phyloP scores from a whole-genome alignment of 2,797 vertebrate genomes.

The Xenentodon cancila region DNA sequence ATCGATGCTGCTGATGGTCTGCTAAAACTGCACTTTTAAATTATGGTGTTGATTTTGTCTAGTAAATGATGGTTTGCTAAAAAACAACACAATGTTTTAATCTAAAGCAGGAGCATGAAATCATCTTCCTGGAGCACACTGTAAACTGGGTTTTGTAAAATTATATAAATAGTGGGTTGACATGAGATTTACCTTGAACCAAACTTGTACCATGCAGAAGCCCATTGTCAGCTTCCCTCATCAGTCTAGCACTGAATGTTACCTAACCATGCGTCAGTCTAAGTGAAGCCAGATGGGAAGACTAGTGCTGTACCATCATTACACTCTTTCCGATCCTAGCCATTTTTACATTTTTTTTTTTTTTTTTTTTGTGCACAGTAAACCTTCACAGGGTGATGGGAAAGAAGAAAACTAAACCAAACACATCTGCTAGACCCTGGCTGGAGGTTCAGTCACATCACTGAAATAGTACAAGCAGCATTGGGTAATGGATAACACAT shows the following conservation, averaged over 20 bases:
- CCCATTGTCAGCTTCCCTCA: conserved; percentile 26
- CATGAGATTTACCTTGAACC: conserved; percentile 39
- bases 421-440: conserved; percentile 65
- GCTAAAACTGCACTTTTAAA: no score
- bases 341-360: conserved; percentile 1
- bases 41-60: no score
- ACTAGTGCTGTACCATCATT: conserved; percentile 1
- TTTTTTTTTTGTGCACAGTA: conserved; percentile 43
- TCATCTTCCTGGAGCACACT: conserved; percentile 29
- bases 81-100: no score
- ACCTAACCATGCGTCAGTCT: no score
- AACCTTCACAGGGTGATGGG: conserved; percentile 37
- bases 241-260: neutral
- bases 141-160: conserved; percentile 32
- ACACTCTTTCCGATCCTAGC: conserved; percentile 48
- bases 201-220: conserved; percentile 41
- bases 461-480: conserved; percentile 50
- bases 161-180: conserved; percentile 25
- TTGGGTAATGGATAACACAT: conserved; percentile 60
- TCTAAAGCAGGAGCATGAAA: conserved; percentile 41
- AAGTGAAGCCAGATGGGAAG: no score
- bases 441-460: conserved; percentile 49
- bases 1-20: no score
- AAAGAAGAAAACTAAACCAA: conserved; percentile 51
- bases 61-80: no score